A percentile compares a stretch with the other conserved stretches of the same genome.
Conservation (phyloP, 2,797 vertebrate genomes). For the Chiroxiphia lanceolata region DNA sequence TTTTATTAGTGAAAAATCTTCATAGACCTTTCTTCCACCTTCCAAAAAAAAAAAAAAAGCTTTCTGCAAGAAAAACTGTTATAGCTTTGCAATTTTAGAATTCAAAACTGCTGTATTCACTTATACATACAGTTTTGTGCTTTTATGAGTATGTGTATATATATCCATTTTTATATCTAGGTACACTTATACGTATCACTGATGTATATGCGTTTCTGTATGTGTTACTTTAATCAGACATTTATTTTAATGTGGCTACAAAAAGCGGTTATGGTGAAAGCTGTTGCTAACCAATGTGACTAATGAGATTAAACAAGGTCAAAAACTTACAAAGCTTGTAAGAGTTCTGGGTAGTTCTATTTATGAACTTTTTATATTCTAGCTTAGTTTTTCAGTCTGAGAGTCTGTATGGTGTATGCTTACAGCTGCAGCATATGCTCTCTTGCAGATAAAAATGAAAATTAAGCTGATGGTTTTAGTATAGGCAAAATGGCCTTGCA, state of each 20-base stretch:
- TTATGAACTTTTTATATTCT: background rate
- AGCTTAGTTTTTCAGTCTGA: background rate
- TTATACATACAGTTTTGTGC: background rate
- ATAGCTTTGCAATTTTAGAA: background rate
- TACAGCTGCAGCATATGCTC: background rate
- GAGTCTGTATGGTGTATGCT: background rate
- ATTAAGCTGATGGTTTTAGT: background rate
- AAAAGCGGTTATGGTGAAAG: background rate
- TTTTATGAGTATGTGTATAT: fast-evolving
- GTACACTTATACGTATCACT: background rate
- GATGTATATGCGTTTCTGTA: background rate
- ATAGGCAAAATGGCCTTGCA: background rate
- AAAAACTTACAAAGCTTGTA: background rate
- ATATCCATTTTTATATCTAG: background rate
- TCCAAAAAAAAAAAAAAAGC: background rate
- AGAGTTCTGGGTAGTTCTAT: background rate
- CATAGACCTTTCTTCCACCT: fast-evolving
- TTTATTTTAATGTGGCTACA: background rate
- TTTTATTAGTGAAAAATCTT: background rate
- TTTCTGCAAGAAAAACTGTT: background rate
- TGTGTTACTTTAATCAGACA: background rate
- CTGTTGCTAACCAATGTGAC: background rate
- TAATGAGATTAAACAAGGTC: background rate
- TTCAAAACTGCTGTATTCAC: background rate
- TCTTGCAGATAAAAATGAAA: background rate